A percentile compares a stretch with the other conserved stretches of the same genome.
Conservation (phyloP, 2,113 vertebrate genomes). For the Sceloporus undulatus region DNA sequence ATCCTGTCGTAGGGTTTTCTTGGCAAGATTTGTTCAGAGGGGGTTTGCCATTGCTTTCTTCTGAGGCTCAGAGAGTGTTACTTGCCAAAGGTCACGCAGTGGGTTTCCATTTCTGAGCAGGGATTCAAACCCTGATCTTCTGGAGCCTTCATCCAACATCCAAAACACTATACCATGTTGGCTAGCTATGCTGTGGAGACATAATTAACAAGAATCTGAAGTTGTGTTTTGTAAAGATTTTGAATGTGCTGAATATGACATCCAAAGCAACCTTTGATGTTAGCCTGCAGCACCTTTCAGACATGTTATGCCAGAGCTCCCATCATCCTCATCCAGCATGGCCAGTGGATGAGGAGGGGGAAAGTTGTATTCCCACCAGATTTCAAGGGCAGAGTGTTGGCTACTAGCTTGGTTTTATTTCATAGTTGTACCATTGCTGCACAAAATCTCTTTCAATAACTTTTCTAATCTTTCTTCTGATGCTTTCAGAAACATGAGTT, state of each 20-base stretch:
- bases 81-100: too few relatives aligned
- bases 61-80: too few relatives aligned
- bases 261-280: not conserved
- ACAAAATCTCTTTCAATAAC: not conserved
- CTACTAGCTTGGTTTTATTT: not conserved
- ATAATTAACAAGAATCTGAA: not conserved
- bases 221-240: not conserved
- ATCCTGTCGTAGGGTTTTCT: too few relatives aligned
- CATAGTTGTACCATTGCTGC: not conserved
- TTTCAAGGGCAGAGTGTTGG: not conserved
- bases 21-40: too few relatives aligned
- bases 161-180: too few relatives aligned
- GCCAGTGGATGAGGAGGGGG: not conserved
- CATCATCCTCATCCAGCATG: not conserved
- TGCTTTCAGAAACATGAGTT: slow-evolving; percentile 92
- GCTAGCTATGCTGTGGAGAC: not conserved
- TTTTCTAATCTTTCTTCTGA: accelerated
- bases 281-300: not conserved
- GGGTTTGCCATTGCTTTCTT: too few relatives aligned
- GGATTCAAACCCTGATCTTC: too few relatives aligned
- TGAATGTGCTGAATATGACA: not conserved
- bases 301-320: not conserved
- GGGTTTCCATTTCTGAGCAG: too few relatives aligned
- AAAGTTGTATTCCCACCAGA: not conserved
- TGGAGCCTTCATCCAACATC: too few relatives aligned